Conservation (phyloP, 1,140 invertebrate genomes). For the Heliconius nattereri region DNA sequence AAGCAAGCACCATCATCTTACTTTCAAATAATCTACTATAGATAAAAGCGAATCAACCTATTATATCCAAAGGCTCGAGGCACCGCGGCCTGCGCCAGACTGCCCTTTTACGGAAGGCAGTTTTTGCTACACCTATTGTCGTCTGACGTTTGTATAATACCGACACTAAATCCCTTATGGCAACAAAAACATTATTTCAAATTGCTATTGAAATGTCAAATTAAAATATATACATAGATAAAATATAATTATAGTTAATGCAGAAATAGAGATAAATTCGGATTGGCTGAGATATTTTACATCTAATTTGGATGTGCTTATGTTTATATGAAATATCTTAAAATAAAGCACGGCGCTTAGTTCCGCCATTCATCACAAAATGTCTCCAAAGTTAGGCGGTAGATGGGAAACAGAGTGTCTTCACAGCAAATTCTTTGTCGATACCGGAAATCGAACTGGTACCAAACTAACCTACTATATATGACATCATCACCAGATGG, state of each 20-base stretch:
- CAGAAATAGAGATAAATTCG: too few relatives aligned
- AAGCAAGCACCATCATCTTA: background rate
- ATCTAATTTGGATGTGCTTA: too few relatives aligned
- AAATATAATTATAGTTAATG: too few relatives aligned
- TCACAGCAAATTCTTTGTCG: background rate
- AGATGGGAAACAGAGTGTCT: too few relatives aligned
- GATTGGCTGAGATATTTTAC: too few relatives aligned
- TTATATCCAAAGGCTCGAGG: background rate
- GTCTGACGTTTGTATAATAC: constrained; percentile 14
- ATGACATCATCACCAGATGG: constrained; percentile 3
- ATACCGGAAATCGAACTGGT: background rate
- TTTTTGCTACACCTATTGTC: constrained; percentile 14
- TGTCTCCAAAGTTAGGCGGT: too few relatives aligned
- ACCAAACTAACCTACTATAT: background rate
- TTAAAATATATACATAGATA: background rate
- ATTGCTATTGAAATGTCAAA: constrained; percentile 7
- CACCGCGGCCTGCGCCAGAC: constrained; percentile 8
- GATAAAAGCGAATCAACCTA: constrained; percentile 4
- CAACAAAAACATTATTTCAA: background rate
- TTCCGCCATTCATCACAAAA: too few relatives aligned
- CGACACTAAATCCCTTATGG: background rate
- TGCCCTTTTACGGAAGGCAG: constrained; percentile 15
- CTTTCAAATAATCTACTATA: background rate
- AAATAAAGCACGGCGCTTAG: too few relatives aligned
- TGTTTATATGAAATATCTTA: too few relatives aligned